These are phyloP conservation scores for Meleagris gallopavo DNA, from an alignment of 2,113 vertebrate genomes.

Conservation along the genomic window DNA sequence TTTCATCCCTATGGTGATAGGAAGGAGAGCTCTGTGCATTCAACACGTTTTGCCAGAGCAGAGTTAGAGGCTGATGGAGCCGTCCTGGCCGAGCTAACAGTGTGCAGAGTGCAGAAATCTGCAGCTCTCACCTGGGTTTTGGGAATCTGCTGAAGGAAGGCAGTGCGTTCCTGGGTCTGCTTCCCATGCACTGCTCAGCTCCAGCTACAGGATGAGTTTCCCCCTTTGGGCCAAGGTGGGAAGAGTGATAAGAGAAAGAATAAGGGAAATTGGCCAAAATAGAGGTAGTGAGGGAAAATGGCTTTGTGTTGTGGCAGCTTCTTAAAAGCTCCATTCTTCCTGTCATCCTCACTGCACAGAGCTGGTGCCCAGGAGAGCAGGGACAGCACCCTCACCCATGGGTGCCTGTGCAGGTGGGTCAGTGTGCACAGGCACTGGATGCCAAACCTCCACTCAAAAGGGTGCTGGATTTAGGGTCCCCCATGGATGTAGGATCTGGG, in stretches of 20 bases:
- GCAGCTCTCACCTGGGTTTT: not conserved
- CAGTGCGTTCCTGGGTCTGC: fast-evolving
- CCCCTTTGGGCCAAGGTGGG: not conserved
- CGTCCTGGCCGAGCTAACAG: fast-evolving
- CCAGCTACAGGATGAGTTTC: not conserved
- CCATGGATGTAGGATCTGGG: no score
- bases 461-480: no score
- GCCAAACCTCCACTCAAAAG: not conserved
- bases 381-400: not conserved
- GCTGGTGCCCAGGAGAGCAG: fast-evolving
- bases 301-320: fast-evolving
- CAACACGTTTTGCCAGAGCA: not conserved
- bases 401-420: not conserved
- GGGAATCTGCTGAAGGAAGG: not conserved
- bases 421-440: fast-evolving
- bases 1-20: not conserved
- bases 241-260: not conserved
- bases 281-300: not conserved
- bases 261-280: fast-evolving
- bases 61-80: not conserved
- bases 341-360: fast-evolving
- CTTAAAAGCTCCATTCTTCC: not conserved
- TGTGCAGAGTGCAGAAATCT: not conserved
- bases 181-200: not conserved
- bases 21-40: not conserved